These are phyloP conservation scores for Zaprionus tsacasi DNA, from an alignment of 1,140 invertebrate genomes.

Conservation along the genomic window DNA sequence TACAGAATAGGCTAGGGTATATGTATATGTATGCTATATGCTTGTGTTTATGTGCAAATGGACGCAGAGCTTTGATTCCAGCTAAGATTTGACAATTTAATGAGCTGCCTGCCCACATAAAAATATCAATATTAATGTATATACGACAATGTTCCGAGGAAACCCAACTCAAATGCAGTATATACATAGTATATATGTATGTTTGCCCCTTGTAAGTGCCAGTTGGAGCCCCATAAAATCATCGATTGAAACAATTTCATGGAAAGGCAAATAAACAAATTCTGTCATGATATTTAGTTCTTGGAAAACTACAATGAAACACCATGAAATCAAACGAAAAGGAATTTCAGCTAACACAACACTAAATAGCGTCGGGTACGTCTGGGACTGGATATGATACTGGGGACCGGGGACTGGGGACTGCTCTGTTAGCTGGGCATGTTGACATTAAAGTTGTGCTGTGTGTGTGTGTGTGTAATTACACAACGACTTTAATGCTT, in stretches of 20 bases:
- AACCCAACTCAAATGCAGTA: constrained; percentile 10
- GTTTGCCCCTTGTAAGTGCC: neutral
- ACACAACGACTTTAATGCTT: constrained; percentile 28
- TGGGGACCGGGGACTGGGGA: neutral
- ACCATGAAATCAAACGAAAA: neutral
- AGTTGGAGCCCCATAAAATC: constrained; percentile 12
- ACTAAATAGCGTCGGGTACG: neutral
- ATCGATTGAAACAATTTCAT: constrained; percentile 33
- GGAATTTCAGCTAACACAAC: neutral
- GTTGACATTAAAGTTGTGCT: constrained; percentile 19
- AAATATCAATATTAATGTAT: constrained; percentile 51
- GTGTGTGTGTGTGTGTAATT: constrained; percentile 14
- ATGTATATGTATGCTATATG: neutral
- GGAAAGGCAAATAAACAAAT: constrained; percentile 10
- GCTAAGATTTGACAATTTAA: constrained; percentile 40
- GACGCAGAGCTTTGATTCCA: constrained; percentile 16
- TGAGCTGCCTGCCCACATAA: constrained; percentile 43
- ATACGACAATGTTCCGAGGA: constrained; percentile 21
- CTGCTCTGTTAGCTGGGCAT: neutral
- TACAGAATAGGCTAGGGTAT: neutral
- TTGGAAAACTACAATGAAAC: constrained; percentile 7
- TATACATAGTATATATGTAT: constrained; percentile 7
- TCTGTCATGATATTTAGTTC: constrained; percentile 10
- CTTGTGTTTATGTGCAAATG: neutral
- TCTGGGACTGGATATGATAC: neutral